These are phyloP conservation scores for Odontocolon sp. DNA, from an alignment of 2,888 invertebrate genomes.

Conservation along the genomic window DNA sequence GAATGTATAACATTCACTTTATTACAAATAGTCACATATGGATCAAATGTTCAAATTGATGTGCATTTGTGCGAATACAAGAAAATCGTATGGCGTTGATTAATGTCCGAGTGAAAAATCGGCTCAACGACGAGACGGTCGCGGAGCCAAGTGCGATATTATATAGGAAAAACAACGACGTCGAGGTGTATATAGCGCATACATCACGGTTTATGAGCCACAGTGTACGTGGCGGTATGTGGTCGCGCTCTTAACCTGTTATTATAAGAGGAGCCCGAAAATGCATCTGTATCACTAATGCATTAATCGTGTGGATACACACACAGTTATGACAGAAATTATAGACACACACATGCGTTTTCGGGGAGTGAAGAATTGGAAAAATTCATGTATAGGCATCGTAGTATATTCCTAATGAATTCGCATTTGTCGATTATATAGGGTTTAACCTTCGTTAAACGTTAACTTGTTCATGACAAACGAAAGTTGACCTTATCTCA, in stretches of 20 bases:
- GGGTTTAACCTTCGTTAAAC: neutral
- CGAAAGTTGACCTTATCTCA: neutral
- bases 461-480: neutral
- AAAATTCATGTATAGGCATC: conserved; percentile 1
- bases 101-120: conserved; percentile 45
- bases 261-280: conserved; percentile 74
- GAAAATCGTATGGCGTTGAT: conserved; percentile 48
- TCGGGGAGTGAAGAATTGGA: neutral
- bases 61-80: neutral
- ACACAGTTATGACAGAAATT: neutral
- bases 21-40: conserved; percentile 11
- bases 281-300: conserved; percentile 75
- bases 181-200: conserved; percentile 67
- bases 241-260: conserved; percentile 76
- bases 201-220: conserved; percentile 74
- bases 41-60: neutral
- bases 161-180: conserved; percentile 17
- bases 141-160: neutral
- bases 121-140: conserved; percentile 37
- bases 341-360: neutral
- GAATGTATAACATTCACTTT: neutral
- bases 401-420: neutral
- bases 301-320: conserved; percentile 20
- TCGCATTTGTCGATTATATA: neutral
- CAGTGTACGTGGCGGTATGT: conserved; percentile 59